These are phyloP conservation scores for Pantherophis vulpinus DNA, from an alignment of 2,797 vertebrate genomes.

Conservation along the genomic window DNA sequence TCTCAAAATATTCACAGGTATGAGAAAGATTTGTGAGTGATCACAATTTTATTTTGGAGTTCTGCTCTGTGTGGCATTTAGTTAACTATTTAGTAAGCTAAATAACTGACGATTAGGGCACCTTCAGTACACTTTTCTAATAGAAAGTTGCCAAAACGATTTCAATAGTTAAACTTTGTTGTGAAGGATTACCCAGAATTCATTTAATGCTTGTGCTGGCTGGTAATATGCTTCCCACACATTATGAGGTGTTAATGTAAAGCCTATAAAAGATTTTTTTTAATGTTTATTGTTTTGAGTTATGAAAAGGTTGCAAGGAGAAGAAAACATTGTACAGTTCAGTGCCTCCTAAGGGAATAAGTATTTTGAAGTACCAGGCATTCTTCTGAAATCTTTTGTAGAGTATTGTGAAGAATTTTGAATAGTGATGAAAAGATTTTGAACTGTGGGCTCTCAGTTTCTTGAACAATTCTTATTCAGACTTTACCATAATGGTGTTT, in stretches of 20 bases:
- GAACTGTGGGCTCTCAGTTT: fast-evolving
- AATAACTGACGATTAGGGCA: not conserved
- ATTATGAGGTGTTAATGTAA: not conserved
- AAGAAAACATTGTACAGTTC: not conserved
- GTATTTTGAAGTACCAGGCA: not conserved
- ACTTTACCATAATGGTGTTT: not conserved
- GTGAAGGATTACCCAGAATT: not conserved
- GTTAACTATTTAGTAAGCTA: not conserved
- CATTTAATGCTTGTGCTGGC: not conserved
- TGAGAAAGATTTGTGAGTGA: not conserved
- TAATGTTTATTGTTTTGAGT: not conserved
- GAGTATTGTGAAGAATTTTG: not conserved
- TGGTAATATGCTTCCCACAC: not conserved
- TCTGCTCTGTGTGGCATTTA: not conserved
- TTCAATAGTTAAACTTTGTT: slow-evolving; percentile 20
- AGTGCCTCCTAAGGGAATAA: not conserved
- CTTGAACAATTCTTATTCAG: slow-evolving; percentile 11
- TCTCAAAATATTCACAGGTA: not conserved
- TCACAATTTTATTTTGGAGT: not conserved
- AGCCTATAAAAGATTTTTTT: not conserved
- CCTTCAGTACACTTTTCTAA: not conserved
- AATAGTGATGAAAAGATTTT: not conserved
- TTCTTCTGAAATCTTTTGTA: not conserved
- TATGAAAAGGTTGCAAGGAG: not conserved
- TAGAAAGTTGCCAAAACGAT: not conserved